These are phyloP conservation scores for Nomada fabriciana DNA, from an alignment of 2,888 invertebrate species.

Conservation along the genomic window DNA sequence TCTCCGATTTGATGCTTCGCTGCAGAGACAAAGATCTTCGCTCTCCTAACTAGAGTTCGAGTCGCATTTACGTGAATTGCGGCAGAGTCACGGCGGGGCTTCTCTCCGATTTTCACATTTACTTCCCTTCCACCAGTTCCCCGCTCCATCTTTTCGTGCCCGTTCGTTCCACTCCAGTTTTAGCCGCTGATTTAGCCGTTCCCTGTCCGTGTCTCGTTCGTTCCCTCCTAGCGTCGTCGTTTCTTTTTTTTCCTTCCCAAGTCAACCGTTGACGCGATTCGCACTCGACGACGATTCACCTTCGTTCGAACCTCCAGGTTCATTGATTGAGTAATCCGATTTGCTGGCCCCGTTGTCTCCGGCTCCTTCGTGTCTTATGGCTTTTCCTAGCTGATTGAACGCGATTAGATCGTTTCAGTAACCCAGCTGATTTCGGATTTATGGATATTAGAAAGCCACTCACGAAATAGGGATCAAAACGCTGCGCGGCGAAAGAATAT, in stretches of 20 bases:
- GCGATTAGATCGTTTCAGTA: slow-evolving; percentile 68
- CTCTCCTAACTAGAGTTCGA: slow-evolving; percentile 39
- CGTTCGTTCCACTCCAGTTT: slow-evolving; percentile 25
- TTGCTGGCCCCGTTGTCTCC: slow-evolving; percentile 34
- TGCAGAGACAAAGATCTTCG: slow-evolving; percentile 64
- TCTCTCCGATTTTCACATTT: slow-evolving; percentile 65
- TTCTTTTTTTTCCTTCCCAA: not conserved
- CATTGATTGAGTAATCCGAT: slow-evolving; percentile 73
- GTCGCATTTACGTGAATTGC: slow-evolving; percentile 71
- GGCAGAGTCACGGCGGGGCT: slow-evolving; percentile 62
- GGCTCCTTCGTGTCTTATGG: slow-evolving; percentile 44
- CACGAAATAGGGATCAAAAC: slow-evolving; percentile 46
- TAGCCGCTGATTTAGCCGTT: slow-evolving; percentile 57
- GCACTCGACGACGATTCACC: slow-evolving; percentile 35
- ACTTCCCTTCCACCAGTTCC: slow-evolving; percentile 46
- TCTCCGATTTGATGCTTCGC: slow-evolving; percentile 62
- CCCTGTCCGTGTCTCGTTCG: slow-evolving; percentile 18
- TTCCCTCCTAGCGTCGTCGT: not conserved
- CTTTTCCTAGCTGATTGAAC: slow-evolving; percentile 67
- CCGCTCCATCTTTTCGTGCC: not conserved
- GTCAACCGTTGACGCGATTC: not conserved
- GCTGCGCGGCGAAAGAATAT: slow-evolving; percentile 34
- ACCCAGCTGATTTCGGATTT: slow-evolving; percentile 68
- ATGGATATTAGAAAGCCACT: slow-evolving; percentile 66
- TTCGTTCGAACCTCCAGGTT: slow-evolving; percentile 34